These are phyloP conservation scores for Petrocephalus microphthalmus DNA, from an alignment of 2,113 vertebrate species.

Conservation along the genomic window DNA sequence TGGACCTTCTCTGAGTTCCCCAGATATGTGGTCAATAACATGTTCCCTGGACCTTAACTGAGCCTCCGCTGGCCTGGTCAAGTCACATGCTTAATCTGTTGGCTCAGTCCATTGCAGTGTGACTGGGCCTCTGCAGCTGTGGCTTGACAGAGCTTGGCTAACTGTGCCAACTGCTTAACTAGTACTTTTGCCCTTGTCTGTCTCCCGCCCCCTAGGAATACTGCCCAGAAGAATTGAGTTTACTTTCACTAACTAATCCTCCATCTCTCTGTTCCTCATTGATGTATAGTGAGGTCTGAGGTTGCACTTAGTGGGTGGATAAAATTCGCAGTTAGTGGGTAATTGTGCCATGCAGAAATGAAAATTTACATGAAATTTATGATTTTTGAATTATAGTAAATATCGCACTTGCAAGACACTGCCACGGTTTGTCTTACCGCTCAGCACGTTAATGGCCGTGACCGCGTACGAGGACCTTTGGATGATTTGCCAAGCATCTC, in stretches of 20 bases:
- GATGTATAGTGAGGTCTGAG: not conserved
- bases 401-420: conserved; percentile 12
- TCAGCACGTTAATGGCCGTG: not conserved
- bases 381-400: not conserved
- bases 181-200: not conserved
- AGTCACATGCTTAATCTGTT: not conserved
- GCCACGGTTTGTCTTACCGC: not conserved
- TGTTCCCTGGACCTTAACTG: not conserved
- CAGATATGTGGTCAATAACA: not conserved
- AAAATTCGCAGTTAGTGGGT: not conserved
- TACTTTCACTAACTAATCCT: not conserved
- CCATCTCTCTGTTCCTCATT: not conserved
- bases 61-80: not conserved
- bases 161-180: conserved; percentile 1
- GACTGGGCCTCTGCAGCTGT: not conserved
- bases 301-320: not conserved
- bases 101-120: not conserved
- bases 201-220: not conserved
- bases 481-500: not conserved
- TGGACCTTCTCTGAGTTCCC: conserved; percentile 38
- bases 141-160: not conserved
- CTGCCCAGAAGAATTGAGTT: conserved; percentile 2
- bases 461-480: not conserved
- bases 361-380: not conserved
- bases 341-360: conserved; percentile 11